A percentile compares a stretch with the other conserved stretches of the same genome.
phyloP scores from a whole-genome alignment of 2,888 invertebrate genomes.

The Heliconius ethilla region DNA sequence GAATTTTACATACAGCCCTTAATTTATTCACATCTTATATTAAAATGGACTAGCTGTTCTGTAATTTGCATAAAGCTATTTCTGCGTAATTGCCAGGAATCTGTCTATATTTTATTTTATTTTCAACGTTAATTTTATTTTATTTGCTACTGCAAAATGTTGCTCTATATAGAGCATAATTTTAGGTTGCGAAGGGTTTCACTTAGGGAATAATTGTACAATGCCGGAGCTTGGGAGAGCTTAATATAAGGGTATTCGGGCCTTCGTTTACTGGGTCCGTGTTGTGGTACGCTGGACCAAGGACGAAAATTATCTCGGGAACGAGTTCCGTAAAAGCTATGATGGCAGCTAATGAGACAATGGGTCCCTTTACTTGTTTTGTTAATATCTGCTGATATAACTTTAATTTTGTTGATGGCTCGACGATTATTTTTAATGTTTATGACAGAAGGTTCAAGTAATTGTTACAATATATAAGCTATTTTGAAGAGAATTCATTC shows the following conservation, averaged over 20 bases:
- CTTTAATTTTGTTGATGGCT: conserved; percentile 71
- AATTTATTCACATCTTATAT: conserved; percentile 19
- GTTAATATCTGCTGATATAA: conserved; percentile 72
- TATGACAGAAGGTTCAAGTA: conserved; percentile 53
- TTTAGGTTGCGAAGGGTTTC: conserved; percentile 77
- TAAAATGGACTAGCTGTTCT: not conserved
- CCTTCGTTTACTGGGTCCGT: conserved; percentile 65
- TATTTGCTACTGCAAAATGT: conserved; percentile 66
- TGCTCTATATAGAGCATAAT: conserved; percentile 76
- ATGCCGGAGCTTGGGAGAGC: conserved; percentile 77
- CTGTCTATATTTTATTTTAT: conserved; percentile 72
- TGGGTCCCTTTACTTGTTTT: conserved; percentile 70
- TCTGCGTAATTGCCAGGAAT: conserved; percentile 68
- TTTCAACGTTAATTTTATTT: conserved; percentile 75
- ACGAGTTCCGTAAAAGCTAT: conserved; percentile 77
- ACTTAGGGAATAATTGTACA: conserved; percentile 79
- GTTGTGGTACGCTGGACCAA: conserved; percentile 73
- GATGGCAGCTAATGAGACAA: conserved; percentile 77
- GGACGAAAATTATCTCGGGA: conserved; percentile 77
- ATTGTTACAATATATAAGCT: conserved; percentile 42
- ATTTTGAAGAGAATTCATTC: not conserved
- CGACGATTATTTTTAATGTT: conserved; percentile 70
- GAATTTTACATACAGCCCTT: conserved; percentile 15
- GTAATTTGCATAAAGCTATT: conserved; percentile 10
- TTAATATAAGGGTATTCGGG: conserved; percentile 76